phyloP scores from a whole-genome alignment of 2,888 invertebrate species.

The Plagiodera versicolora region DNA sequence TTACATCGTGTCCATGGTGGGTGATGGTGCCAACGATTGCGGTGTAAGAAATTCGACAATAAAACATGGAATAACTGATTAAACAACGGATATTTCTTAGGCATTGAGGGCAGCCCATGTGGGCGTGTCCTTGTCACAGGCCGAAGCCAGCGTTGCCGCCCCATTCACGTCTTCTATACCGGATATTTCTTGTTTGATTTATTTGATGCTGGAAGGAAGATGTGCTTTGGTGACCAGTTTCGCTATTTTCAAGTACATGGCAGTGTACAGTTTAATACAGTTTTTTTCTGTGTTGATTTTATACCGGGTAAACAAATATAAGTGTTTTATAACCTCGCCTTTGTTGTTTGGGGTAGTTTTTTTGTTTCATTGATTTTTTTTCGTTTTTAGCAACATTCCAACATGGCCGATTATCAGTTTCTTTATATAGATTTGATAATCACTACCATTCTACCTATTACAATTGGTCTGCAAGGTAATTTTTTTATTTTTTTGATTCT shows the following conservation, averaged over 20 bases:
- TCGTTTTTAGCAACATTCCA: constrained; percentile 61
- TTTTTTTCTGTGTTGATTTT: constrained; percentile 81
- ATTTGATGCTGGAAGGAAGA: constrained; percentile 79
- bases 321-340: not conserved
- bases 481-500: not conserved
- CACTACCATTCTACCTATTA: constrained; percentile 73
- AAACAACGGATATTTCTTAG: constrained; percentile 41
- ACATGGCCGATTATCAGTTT: constrained; percentile 76
- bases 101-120: constrained; percentile 86
- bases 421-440: constrained; percentile 78
- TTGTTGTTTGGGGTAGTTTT: not conserved
- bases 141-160: constrained; percentile 86
- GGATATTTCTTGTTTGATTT: constrained; percentile 80
- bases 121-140: constrained; percentile 85
- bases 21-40: constrained; percentile 84
- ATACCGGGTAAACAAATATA: constrained; percentile 63
- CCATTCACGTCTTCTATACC: constrained; percentile 84
- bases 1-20: constrained; percentile 67
- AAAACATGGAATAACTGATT: not conserved
- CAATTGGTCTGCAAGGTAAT: constrained; percentile 65
- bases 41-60: constrained; percentile 58
- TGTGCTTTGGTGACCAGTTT: constrained; percentile 88
- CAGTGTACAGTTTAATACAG: constrained; percentile 86
- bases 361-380: constrained; percentile 10
- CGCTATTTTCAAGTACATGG: constrained; percentile 91